phyloP scores from a whole-genome alignment of 2,113 vertebrate species.

The Gymnogyps californianus region DNA sequence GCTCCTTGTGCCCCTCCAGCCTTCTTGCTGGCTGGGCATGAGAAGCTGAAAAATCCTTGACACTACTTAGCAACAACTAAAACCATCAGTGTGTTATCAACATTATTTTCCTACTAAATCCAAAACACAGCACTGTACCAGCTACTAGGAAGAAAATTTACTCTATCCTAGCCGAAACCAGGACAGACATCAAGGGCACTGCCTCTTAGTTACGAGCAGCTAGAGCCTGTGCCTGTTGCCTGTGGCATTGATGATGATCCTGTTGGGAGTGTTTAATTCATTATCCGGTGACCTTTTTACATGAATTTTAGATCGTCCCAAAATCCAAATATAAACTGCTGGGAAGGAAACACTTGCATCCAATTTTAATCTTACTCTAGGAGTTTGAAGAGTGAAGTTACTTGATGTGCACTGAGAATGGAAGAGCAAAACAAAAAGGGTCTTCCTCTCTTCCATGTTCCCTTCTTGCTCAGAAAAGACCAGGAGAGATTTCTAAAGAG shows the following conservation, averaged over 20 bases:
- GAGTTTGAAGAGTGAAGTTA: neutral
- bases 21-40: too few relatives aligned
- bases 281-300: neutral
- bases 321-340: neutral
- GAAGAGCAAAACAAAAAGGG: neutral
- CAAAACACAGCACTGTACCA: too few relatives aligned
- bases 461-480: neutral
- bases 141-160: too few relatives aligned
- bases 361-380: neutral
- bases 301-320: neutral
- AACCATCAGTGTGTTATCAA: too few relatives aligned
- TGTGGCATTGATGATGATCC: neutral
- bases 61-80: too few relatives aligned
- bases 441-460: neutral
- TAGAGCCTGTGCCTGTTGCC: neutral
- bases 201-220: neutral
- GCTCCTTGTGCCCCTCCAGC: too few relatives aligned
- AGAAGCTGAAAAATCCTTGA: too few relatives aligned
- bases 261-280: neutral
- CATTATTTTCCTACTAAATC: too few relatives aligned
- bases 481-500: neutral
- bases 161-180: too few relatives aligned
- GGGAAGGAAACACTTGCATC: neutral
- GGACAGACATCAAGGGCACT: neutral
- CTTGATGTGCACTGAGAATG: neutral